Evolutionary conservation across 2,888 invertebrate genomes (phyloP).

Genomic region (Acleris emargana): DNA sequence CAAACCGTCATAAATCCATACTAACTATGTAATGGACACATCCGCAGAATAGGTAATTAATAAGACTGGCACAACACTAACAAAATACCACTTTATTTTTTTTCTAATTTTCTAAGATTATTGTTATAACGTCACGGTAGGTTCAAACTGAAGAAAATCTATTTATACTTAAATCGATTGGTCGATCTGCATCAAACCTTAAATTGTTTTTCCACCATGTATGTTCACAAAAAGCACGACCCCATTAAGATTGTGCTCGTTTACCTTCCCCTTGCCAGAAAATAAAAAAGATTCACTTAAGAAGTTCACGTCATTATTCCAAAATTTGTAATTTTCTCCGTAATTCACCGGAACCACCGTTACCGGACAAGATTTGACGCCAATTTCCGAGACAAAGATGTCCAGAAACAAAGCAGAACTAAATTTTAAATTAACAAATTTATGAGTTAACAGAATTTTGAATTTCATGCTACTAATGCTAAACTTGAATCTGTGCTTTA

Average conservation of each 20-base stretch:
- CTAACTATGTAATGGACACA: too few species aligned
- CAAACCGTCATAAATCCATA: too few species aligned
- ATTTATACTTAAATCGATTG: slow-evolving; percentile 12
- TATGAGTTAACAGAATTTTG: slow-evolving; percentile 65
- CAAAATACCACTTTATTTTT: too few species aligned
- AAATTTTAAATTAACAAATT: slow-evolving; percentile 67
- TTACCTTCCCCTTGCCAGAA: too few species aligned
- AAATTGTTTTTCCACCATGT: background rate
- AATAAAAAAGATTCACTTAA: slow-evolving; percentile 48
- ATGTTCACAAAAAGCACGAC: too few species aligned
- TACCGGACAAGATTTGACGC: slow-evolving; percentile 60
- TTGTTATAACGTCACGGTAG: slow-evolving; percentile 19
- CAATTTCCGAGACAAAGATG: slow-evolving; percentile 77
- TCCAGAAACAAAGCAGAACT: slow-evolving; percentile 79
- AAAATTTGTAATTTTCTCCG: slow-evolving; percentile 61
- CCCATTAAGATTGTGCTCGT: too few species aligned
- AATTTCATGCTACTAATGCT: background rate
- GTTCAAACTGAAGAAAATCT: slow-evolving; percentile 15
- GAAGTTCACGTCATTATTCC: slow-evolving; percentile 54
- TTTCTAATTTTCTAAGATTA: too few species aligned
- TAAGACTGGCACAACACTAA: too few species aligned
- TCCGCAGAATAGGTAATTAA: too few species aligned
- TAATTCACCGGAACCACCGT: slow-evolving; percentile 62
- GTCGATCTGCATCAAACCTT: background rate
- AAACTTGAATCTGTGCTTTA: slow-evolving; percentile 36